Evolutionary conservation across 1,140 invertebrate species (phyloP).

Genomic region (Eumeta japonica): DNA sequence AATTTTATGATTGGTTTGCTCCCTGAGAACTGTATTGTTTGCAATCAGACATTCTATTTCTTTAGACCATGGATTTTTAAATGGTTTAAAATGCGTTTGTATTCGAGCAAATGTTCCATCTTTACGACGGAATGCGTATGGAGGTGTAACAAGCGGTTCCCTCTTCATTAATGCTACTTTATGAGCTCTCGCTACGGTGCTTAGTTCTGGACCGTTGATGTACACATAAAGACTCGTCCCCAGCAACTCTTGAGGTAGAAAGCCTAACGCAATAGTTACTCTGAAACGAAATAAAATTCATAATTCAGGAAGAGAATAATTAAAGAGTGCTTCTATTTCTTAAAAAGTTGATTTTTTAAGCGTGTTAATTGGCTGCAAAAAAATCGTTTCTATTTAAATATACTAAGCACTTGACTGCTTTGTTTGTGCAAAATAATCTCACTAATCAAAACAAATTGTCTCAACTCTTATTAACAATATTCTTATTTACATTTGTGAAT

Average conservation of each 20-base stretch:
- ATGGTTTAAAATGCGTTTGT: conserved; percentile 83
- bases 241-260: conserved; percentile 87
- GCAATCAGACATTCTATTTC: conserved; percentile 88
- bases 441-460: too few species aligned
- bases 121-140: conserved; percentile 80
- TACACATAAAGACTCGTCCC: conserved; percentile 94
- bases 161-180: conserved; percentile 73
- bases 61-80: conserved; percentile 89
- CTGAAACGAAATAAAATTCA: conserved; percentile 62
- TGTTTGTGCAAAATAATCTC: too few species aligned
- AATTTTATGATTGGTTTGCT: too few species aligned
- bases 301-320: conserved; percentile 3
- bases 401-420: too few species aligned
- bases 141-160: conserved; percentile 65
- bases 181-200: conserved; percentile 78
- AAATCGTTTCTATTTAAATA: too few species aligned
- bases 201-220: conserved; percentile 82
- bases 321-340: too few species aligned
- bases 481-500: too few species aligned
- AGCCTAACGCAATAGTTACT: conserved; percentile 84
- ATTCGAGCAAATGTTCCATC: conserved; percentile 71
- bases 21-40: too few species aligned
- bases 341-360: too few species aligned
- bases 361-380: too few species aligned
- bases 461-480: too few species aligned